Evolutionary conservation across 2,797 vertebrate genomes (phyloP).

Genomic region (Pteronotus mesoamericanus): DNA sequence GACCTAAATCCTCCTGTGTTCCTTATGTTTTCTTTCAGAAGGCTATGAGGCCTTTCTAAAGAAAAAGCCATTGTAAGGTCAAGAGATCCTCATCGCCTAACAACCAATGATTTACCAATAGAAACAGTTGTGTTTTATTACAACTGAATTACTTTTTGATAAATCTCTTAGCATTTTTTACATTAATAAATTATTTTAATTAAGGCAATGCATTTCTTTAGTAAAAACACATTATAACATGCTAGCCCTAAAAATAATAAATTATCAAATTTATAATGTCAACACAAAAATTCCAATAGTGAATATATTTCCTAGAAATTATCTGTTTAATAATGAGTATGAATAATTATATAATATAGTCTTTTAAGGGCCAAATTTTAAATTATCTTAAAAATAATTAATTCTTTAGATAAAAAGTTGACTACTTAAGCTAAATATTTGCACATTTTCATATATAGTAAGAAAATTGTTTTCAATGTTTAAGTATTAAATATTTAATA

Average conservation of each 20-base stretch:
- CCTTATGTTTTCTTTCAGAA: not conserved
- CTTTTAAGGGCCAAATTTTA: not conserved
- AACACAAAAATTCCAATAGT: conserved; percentile 29
- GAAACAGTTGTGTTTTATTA: not conserved
- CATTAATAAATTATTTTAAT: conserved; percentile 50
- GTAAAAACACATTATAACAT: conserved; percentile 27
- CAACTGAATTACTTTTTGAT: conserved; percentile 35
- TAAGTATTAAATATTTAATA: conserved; percentile 23
- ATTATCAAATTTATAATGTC: conserved; percentile 38
- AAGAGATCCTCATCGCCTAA: not conserved
- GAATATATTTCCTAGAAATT: not conserved
- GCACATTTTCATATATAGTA: not conserved
- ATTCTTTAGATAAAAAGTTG: not conserved
- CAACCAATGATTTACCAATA: not conserved
- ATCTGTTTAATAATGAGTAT: conserved; percentile 21
- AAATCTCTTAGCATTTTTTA: conserved; percentile 36
- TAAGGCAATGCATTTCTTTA: conserved; percentile 28
- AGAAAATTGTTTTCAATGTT: conserved; percentile 17
- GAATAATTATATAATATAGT: conserved; percentile 24
- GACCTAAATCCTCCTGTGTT: not conserved
- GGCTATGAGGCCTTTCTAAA: not conserved
- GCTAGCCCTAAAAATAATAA: conserved; percentile 36
- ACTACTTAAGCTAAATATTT: conserved; percentile 37
- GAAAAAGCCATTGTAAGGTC: not conserved
- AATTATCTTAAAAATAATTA: conserved; percentile 32